These are phyloP conservation scores for Camponotus fellah DNA, from an alignment of 2,888 invertebrate species.

Conservation along the genomic window DNA sequence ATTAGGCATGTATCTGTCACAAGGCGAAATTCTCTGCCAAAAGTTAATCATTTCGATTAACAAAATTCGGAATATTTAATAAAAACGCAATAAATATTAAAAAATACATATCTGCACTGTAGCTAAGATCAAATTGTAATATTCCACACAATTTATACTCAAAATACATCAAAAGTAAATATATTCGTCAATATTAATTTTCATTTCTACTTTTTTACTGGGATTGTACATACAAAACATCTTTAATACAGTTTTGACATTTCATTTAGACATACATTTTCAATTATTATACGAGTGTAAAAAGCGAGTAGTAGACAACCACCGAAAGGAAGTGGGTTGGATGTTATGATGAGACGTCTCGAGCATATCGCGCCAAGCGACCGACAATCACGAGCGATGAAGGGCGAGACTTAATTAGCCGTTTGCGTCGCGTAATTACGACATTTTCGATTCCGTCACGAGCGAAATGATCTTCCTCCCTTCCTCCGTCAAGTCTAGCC, in stretches of 20 bases:
- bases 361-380: not conserved
- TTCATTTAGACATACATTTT: not conserved
- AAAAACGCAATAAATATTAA: no score
- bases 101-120: no score
- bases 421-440: slow-evolving; percentile 53
- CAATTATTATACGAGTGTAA: not conserved
- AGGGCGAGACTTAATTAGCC: slow-evolving; percentile 56
- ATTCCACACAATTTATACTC: no score
- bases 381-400: slow-evolving; percentile 10
- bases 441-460: slow-evolving; percentile 53
- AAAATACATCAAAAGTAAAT: no score
- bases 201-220: no score
- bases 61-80: no score
- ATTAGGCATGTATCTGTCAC: no score
- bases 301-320: slow-evolving; percentile 18
- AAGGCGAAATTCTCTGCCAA: no score
- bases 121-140: no score
- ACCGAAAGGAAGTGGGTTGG: not conserved
- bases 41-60: no score
- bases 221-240: no score
- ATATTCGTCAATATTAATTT: no score
- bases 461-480: slow-evolving; percentile 33
- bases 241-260: not conserved
- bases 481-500: slow-evolving; percentile 24
- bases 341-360: slow-evolving; percentile 34